phyloP scores from a whole-genome alignment of 2,888 invertebrate species.

The Temnothorax unifasciatus region DNA sequence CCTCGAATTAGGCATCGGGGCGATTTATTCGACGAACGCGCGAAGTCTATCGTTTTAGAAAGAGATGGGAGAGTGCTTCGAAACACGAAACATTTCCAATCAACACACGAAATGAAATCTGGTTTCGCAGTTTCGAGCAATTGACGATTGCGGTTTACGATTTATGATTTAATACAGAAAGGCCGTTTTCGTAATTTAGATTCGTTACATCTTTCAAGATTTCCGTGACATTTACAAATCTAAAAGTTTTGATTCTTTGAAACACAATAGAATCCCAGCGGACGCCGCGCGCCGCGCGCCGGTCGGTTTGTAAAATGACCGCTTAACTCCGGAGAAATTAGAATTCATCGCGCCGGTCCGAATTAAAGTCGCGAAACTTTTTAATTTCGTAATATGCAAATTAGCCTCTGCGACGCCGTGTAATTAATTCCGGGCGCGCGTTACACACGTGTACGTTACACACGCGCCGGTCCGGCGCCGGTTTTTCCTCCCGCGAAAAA shows the following conservation, averaged over 20 bases:
- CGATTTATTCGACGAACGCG: conserved; percentile 2
- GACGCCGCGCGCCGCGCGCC: background rate
- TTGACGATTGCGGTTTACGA: background rate
- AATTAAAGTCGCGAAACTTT: conserved; percentile 79
- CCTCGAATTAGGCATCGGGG: conserved; percentile 17
- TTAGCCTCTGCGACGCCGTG: conserved; percentile 73
- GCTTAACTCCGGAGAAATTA: conserved; percentile 74
- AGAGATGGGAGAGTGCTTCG: background rate
- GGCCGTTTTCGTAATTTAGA: background rate
- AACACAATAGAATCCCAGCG: background rate
- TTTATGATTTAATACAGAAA: background rate
- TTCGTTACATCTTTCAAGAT: background rate
- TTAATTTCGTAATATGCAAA: conserved; percentile 82
- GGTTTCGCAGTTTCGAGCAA: background rate
- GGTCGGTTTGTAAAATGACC: conserved; percentile 50
- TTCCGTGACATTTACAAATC: background rate
- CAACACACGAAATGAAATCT: conserved; percentile 11
- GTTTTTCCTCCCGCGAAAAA: conserved; percentile 63
- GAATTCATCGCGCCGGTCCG: conserved; percentile 75
- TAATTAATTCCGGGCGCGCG: conserved; percentile 80
- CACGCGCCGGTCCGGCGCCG: conserved; percentile 51
- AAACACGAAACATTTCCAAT: background rate
- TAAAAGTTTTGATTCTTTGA: background rate
- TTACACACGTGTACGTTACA: conserved; percentile 67
- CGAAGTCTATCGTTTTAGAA: background rate